Evolutionary conservation across 2,888 invertebrate species (phyloP), one percentile per base, ranked within the genome.

Genomic region (Linnaemya vulpina): DNA sequence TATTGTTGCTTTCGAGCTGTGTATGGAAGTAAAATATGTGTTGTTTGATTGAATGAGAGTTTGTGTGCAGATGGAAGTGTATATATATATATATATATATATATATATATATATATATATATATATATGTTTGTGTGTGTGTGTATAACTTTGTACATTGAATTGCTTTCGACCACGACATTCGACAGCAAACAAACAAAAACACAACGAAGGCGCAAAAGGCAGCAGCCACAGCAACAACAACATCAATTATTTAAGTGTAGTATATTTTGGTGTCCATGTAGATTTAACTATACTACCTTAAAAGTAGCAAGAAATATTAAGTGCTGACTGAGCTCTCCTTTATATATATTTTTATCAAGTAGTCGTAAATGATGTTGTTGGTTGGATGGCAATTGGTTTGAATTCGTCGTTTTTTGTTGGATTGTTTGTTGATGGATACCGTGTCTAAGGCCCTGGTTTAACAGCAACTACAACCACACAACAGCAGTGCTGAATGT

Each of bases 401-500:
- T 68, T 75, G 70, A 74, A 55, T 76, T 75, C 71, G 77, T 70
- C 38, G 65, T 68, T 63, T 65, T 63, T 43, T 51, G 53, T 73
- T 74, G 62, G 74, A 53, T 84, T 75, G 77, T 70, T 76, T 84
- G 65, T 62, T 80, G 77, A 63, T 81, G 77, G 75, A 65, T 84
- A 81, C 81, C 77, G 77, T 84, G 58, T 68, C 79, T 84, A 74
- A 85, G 82, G 70, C 81, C 78, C 82, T 75, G 74, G 68, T 62
- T 85, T 75, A 85, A 71, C 51, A 85, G 58, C 74, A 82, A 78
- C 74, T 82, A 85, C 84, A 85, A 81, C 74, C 74, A 85, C 81
- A 81, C 78, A 82, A 81, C 84, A 84, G 78, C 82, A 85, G 85
- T 85, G 82, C 85, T 82, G 82, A 85, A 82, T 78, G 85, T 71